Evolutionary conservation across 1,140 invertebrate genomes (phyloP).

Genomic region (Psix sp.): DNA sequence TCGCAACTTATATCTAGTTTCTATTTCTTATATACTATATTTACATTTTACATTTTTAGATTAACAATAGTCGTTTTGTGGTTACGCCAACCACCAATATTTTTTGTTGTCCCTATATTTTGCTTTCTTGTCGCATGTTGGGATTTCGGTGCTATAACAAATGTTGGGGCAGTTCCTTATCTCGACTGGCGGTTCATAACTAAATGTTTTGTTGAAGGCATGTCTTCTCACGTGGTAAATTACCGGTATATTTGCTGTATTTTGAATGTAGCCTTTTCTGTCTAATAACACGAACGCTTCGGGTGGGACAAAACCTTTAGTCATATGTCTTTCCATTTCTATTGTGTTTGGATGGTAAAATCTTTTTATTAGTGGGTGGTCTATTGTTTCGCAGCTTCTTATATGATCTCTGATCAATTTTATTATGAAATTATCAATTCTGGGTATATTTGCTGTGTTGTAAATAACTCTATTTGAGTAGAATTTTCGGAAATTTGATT

Average conservation of each 20-base stretch:
- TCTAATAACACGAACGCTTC: background rate
- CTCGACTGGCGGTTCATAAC: background rate
- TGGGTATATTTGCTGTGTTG: background rate
- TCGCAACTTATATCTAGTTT: no score
- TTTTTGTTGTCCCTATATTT: no score
- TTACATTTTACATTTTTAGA: no score
- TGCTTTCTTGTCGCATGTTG: no score
- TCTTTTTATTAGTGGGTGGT: no score
- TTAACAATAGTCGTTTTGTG: no score
- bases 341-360: no score
- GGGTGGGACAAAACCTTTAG: background rate
- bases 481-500: conserved; percentile 2
- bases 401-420: conserved; percentile 3
- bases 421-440: conserved; percentile 8
- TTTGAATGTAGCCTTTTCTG: conserved; percentile 7
- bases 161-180: no score
- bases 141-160: no score
- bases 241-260: background rate
- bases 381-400: no score
- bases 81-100: no score
- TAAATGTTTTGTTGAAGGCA: background rate
- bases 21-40: no score
- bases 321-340: background rate
- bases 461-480: background rate
- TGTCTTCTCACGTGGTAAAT: background rate